phyloP scores from a whole-genome alignment of 2,113 vertebrate species.

The Periophthalmus modestus region DNA sequence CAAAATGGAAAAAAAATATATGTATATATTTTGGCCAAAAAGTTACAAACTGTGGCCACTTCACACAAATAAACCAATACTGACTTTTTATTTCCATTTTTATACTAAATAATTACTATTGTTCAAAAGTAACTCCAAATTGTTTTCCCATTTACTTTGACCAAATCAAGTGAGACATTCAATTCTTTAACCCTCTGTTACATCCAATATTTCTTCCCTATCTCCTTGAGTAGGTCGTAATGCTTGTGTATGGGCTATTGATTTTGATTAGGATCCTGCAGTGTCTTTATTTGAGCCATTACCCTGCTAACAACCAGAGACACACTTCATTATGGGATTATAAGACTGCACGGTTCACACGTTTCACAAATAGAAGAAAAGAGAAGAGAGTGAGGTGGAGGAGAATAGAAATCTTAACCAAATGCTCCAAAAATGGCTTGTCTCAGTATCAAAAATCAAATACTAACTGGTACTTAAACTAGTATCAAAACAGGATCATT shows the following conservation, averaged over 20 bases:
- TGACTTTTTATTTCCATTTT: neutral
- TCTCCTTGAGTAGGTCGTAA: constrained; percentile 71
- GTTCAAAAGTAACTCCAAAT: neutral
- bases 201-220: constrained; percentile 85
- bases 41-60: neutral
- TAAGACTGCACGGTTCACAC: constrained; percentile 84
- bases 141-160: neutral
- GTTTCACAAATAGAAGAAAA: constrained; percentile 91
- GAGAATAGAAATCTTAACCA: constrained; percentile 79
- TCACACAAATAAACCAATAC: neutral
- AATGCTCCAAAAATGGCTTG: no score
- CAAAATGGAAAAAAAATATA: constrained; percentile 84
- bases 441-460: no score
- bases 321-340: constrained; percentile 99
- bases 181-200: constrained; percentile 53
- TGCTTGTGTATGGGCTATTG: constrained; percentile 96
- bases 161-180: neutral
- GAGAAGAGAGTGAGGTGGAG: constrained; percentile 86
- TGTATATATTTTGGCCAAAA: constrained; percentile 76
- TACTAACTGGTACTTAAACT: no score
- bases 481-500: no score
- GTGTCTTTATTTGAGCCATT: constrained; percentile 96
- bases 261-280: constrained; percentile 94
- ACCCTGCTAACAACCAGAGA: constrained; percentile 98
- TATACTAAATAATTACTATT: neutral